Evolutionary conservation across 2,113 vertebrate genomes (phyloP), one percentile per base, ranked within the genome.

Genomic region (Oreochromis spilurus): DNA sequence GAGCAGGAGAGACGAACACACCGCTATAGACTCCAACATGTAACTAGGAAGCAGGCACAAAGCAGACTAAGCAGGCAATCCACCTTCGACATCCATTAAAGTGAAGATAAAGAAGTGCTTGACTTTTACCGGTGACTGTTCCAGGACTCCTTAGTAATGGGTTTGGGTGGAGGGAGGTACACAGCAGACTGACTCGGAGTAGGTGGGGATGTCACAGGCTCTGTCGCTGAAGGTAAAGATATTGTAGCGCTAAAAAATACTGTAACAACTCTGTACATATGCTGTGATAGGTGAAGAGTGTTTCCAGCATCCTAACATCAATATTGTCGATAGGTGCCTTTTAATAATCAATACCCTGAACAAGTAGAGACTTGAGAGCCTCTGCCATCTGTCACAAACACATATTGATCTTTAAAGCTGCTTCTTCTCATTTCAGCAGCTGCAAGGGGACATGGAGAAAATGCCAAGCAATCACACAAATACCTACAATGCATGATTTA

Each of bases 11-110:
- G 62, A 57, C 4, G 55, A 87, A 55, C 92, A 95, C 14, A 82
- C 84, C 16, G 81, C 38, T 80, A 95, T 21, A 5, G 89, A 17
- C 50, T 78, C 87, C 86, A 88, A 24, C 72, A 93, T 40, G 14
- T 84, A 60, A 70, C 95, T 96, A 26, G 48, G 93, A 94, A n/a
- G 80, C 38, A 92, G 26, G 52, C 34, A 87, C 21, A 40, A 5
- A 80, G 34, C 4, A 10, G 54, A 70, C 1, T 60, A 11, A 79
- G 17, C 38, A 84, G 24, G 38, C 2, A n/a, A 36, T 14, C 7
- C 48, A 57, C 16, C 26, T 81, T 65, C 17, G 3, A 77, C 72
- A 77, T 52, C 17, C 72, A 34, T 67, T 79, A 79, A 50, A 86
- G 26, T 48, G 54, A 78, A 77, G 0, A 45, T 60, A 16, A 78